Percentiles rank a stretch among this genome's conserved stretches.
phyloP scores from a whole-genome alignment of 2,113 vertebrate species.

The Bubo blakistoni region DNA sequence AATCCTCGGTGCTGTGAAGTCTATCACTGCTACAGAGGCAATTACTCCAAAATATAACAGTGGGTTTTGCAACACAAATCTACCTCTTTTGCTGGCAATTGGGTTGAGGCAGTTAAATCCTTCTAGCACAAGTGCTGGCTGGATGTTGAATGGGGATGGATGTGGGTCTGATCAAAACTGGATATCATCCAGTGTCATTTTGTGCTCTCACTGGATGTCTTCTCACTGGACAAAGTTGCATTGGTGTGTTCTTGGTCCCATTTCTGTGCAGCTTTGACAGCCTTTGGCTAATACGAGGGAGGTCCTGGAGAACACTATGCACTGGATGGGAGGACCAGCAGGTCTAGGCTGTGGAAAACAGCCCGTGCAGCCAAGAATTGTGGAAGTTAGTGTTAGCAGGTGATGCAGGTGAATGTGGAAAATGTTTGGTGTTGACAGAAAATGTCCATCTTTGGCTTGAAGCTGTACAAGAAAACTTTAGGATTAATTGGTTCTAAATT shows the following conservation, averaged over 20 bases:
- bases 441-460: not conserved
- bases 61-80: not conserved
- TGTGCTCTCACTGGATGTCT: not conserved
- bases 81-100: not conserved
- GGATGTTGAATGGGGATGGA: not conserved
- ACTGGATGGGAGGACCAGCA: not conserved
- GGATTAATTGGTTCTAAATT: not conserved
- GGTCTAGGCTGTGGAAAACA: not conserved
- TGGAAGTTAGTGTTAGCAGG: not conserved
- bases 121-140: not conserved
- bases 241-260: not conserved
- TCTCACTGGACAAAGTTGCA: not conserved
- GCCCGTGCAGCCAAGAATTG: not conserved
- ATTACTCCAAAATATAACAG: not conserved
- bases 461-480: not conserved
- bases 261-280: not conserved
- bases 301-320: not conserved
- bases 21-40: not conserved
- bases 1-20: rapidly evolving
- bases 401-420: not conserved
- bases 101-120: not conserved
- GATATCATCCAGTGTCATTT: not conserved
- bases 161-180: not conserved
- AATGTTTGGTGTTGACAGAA: not conserved
- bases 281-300: not conserved